Percentiles rank a stretch among this genome's conserved stretches.
These are phyloP conservation scores for Fistularia commersonii DNA, from an alignment of 2,797 vertebrate species.

Conservation along the genomic window DNA sequence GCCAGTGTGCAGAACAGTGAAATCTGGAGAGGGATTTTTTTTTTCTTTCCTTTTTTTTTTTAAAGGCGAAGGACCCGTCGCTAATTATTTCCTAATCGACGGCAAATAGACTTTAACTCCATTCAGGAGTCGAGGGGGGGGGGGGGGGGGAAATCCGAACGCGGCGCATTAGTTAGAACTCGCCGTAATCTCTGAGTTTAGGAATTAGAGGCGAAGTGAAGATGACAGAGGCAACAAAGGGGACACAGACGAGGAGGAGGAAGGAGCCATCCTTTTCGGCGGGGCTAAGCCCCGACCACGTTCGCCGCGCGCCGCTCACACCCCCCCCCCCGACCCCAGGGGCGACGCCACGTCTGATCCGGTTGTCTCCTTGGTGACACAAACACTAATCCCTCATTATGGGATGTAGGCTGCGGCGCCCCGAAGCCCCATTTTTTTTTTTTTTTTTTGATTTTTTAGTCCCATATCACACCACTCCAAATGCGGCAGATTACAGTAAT, in stretches of 20 bases:
- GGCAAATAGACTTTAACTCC: conserved; percentile 18
- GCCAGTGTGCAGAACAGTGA: no score
- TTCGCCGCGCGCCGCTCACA: conserved; percentile 44
- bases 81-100: conserved; percentile 36
- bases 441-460: conserved; percentile 49
- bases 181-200: conserved; percentile 30
- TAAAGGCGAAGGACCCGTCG: conserved; percentile 22
- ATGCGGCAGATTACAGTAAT: conserved; percentile 73
- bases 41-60: no score
- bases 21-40: no score
- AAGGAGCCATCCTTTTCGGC: conserved; percentile 20
- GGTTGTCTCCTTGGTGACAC: conserved; percentile 67
- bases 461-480: conserved; percentile 67
- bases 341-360: conserved; percentile 54
- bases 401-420: conserved; percentile 53
- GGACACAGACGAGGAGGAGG: conserved; percentile 34
- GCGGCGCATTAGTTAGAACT: conserved; percentile 17
- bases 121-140: conserved; percentile 21
- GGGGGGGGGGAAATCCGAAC: conserved; percentile 26
- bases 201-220: conserved; percentile 23
- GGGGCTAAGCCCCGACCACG: conserved; percentile 40
- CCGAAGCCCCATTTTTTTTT: conserved; percentile 47
- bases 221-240: conserved; percentile 28
- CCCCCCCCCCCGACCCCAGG: conserved; percentile 41
- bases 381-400: conserved; percentile 73